phyloP scores from a whole-genome alignment of 2,888 invertebrate genomes.

The Drosophila diplacantha region DNA sequence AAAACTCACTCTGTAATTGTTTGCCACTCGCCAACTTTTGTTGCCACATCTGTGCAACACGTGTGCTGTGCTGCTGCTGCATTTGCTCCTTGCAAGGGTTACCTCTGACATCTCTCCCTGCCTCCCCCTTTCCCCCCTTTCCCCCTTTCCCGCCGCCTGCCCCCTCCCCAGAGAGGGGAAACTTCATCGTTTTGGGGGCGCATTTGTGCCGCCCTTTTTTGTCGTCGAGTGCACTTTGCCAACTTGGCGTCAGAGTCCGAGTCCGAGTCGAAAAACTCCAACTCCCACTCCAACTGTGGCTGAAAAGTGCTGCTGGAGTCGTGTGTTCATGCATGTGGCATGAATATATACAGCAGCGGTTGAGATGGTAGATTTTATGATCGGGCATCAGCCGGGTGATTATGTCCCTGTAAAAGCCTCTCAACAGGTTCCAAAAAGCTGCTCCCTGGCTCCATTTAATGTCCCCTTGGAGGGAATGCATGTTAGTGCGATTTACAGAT shows the following conservation, averaged over 20 bases:
- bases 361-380: conserved; percentile 1
- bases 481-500: neutral
- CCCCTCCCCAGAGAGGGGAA: neutral
- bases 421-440: neutral
- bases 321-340: conserved; percentile 13
- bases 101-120: conserved; percentile 1
- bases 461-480: neutral
- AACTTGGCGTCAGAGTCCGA: conserved; percentile 17
- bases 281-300: conserved; percentile 5
- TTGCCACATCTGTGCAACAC: conserved; percentile 52
- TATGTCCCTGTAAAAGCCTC: neutral
- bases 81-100: conserved; percentile 8
- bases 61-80: conserved; percentile 39
- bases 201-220: conserved; percentile 34
- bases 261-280: conserved; percentile 17
- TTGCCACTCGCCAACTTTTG: conserved; percentile 33
- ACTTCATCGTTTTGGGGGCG: conserved; percentile 9
- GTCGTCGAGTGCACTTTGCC: conserved; percentile 40
- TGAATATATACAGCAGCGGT: conserved; percentile 9
- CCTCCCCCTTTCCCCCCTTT: neutral
- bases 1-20: conserved; percentile 27
- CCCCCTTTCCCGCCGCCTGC: too few species aligned
- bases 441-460: neutral
- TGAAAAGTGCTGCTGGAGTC: conserved; percentile 21
- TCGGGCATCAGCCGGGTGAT: neutral